phyloP scores from a whole-genome alignment of 35 echinoderm and acorn worm genomes.

The Acanthaster planci region DNA sequence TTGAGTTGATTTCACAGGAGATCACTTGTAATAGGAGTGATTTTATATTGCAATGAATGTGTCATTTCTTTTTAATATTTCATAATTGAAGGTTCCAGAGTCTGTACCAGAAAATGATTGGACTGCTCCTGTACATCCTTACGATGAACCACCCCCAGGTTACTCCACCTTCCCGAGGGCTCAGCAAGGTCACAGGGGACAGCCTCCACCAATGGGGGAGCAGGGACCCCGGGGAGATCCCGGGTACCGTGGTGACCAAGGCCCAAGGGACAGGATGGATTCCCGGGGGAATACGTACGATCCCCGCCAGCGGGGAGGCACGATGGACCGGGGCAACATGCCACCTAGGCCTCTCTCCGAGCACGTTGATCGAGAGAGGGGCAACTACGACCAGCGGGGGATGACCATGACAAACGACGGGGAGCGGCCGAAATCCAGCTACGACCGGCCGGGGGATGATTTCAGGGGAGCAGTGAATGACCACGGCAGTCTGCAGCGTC shows the following conservation, averaged over 20 bases:
- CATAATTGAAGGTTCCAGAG: conserved; percentile 52
- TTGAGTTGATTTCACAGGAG: no score
- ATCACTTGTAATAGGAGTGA: no score
- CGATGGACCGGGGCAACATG: conserved; percentile 18
- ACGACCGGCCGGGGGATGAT: background rate
- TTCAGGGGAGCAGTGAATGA: conserved; percentile 10
- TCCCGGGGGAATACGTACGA: background rate
- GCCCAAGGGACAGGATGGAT: conserved; percentile 4
- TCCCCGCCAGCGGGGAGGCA: background rate
- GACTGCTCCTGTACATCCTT: conserved; percentile 28
- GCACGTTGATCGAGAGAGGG: background rate
- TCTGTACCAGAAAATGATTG: conserved; percentile 57
- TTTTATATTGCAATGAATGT: no score
- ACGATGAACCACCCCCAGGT: conserved; percentile 9
- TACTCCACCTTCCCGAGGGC: background rate
- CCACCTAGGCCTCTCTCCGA: conserved; percentile 2
- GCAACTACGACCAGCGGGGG: background rate
- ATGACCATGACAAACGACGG: background rate
- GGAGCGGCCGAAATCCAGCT: background rate
- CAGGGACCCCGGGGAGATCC: conserved; percentile 6
- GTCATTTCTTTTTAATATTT: no score
- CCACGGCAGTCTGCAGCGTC: conserved; percentile 24
- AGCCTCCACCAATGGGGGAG: background rate
- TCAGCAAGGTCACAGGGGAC: conserved; percentile 10
- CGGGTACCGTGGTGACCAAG: background rate